Evolutionary conservation across 1,140 invertebrate species (phyloP).

Genomic region (Apis dorsata): DNA sequence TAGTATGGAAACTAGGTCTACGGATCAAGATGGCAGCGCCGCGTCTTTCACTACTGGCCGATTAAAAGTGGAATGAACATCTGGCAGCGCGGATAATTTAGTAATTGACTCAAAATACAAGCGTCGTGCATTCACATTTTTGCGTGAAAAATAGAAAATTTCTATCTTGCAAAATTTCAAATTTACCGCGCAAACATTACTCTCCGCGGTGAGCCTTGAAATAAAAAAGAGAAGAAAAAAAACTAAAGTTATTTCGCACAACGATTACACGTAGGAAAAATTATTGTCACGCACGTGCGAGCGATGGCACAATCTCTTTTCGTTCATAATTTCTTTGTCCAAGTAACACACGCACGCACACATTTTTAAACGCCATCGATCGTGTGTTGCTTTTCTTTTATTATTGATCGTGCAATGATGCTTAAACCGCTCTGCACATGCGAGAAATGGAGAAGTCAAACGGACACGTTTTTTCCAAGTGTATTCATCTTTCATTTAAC

Average conservation of each 20-base stretch:
- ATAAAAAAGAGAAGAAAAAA: neutral
- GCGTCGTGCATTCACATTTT: too few relatives aligned
- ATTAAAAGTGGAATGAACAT: conserved; percentile 1
- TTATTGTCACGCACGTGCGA: conserved; percentile 43
- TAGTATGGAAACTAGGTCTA: neutral
- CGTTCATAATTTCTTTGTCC: neutral
- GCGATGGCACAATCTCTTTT: conserved; percentile 1
- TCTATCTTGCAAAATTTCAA: neutral
- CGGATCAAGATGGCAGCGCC: neutral
- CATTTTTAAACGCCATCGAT: neutral
- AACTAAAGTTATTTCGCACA: conserved; percentile 19
- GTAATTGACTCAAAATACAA: conserved; percentile 29
- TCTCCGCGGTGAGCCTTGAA: neutral
- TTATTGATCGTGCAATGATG: neutral
- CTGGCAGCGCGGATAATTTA: conserved; percentile 9
- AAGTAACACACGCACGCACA: neutral
- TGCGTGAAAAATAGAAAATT: too few relatives aligned
- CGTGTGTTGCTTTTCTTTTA: neutral
- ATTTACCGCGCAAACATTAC: conserved; percentile 12
- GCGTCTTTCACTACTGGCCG: neutral
- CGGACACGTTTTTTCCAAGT: conserved; percentile 35
- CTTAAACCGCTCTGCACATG: conserved; percentile 16
- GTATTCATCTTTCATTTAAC: neutral
- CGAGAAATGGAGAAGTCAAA: conserved; percentile 41
- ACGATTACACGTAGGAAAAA: conserved; percentile 24